A percentile compares a stretch with the other conserved stretches of the same genome.
These are phyloP conservation scores for Andrena hattorfiana DNA, from an alignment of 2,888 invertebrate species.

Conservation along the genomic window DNA sequence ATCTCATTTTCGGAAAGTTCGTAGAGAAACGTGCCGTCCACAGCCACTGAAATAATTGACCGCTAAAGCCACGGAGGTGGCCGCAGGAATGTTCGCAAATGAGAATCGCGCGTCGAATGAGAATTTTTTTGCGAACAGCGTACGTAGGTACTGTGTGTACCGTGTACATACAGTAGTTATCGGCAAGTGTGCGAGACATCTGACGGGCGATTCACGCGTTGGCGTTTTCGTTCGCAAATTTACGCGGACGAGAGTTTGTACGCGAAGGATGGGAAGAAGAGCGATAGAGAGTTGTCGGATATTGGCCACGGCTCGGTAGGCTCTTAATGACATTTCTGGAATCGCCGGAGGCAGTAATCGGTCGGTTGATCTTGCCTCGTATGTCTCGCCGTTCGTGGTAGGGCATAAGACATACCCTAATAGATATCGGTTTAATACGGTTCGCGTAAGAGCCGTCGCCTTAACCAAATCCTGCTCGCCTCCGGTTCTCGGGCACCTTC, in stretches of 20 bases:
- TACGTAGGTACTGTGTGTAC: no score
- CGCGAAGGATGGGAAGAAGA: background rate
- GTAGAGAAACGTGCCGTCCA: slow-evolving; percentile 35
- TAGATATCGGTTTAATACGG: slow-evolving; percentile 71
- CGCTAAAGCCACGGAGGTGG: slow-evolving; percentile 12
- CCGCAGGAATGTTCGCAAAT: slow-evolving; percentile 49
- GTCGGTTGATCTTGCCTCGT: slow-evolving; percentile 47
- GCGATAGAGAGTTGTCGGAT: slow-evolving; percentile 53
- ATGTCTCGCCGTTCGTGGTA: background rate
- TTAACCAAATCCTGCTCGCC: slow-evolving; percentile 24
- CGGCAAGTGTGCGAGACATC: background rate
- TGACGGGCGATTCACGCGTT: background rate
- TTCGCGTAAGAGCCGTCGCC: slow-evolving; percentile 7
- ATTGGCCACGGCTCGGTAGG: slow-evolving; percentile 75
- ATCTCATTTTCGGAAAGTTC: slow-evolving; percentile 51
- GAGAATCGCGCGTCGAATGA: background rate
- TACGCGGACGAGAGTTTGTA: background rate
- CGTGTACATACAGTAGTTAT: background rate
- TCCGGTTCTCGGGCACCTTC: background rate
- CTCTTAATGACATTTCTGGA: slow-evolving; percentile 77
- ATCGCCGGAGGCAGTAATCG: slow-evolving; percentile 73
- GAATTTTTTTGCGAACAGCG: background rate
- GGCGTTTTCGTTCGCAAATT: background rate
- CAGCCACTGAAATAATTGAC: slow-evolving; percentile 47
- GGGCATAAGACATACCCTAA: slow-evolving; percentile 60